A percentile compares a stretch with the other conserved stretches of the same genome.
These are phyloP conservation scores for Apodemus speciosus DNA, from an alignment of 2,113 vertebrate species.

Conservation along the genomic window DNA sequence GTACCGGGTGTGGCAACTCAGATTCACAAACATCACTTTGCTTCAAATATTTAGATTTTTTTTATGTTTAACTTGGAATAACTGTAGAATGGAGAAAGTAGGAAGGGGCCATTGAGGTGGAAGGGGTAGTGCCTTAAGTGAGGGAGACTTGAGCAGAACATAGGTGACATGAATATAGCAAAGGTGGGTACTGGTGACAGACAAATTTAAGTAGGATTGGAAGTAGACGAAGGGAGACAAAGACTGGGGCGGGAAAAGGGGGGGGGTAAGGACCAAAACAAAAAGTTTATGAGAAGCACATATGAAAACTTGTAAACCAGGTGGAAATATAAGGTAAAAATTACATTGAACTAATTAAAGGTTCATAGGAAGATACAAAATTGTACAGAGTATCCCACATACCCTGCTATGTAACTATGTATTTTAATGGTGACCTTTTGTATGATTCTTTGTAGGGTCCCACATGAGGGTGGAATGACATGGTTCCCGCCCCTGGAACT, in stretches of 20 bases:
- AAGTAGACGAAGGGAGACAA: background rate
- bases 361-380: background rate
- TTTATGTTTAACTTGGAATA: background rate
- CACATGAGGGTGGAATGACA: no score
- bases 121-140: fast-evolving
- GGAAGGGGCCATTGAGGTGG: background rate
- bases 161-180: no score
- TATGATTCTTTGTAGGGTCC: background rate
- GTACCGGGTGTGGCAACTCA: background rate
- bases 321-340: background rate
- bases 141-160: background rate
- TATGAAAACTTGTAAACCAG: background rate
- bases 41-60: background rate
- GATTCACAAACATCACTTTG: background rate
- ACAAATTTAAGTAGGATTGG: background rate
- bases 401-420: background rate
- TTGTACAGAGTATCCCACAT: background rate
- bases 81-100: background rate
- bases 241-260: background rate
- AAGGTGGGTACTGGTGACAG: background rate
- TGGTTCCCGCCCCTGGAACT: no score
- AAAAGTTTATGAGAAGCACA: background rate
- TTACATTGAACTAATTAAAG: background rate
- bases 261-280: background rate
- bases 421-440: background rate